Conservation (phyloP, 2,113 vertebrate genomes). For the Leucopsar rothschildi region DNA sequence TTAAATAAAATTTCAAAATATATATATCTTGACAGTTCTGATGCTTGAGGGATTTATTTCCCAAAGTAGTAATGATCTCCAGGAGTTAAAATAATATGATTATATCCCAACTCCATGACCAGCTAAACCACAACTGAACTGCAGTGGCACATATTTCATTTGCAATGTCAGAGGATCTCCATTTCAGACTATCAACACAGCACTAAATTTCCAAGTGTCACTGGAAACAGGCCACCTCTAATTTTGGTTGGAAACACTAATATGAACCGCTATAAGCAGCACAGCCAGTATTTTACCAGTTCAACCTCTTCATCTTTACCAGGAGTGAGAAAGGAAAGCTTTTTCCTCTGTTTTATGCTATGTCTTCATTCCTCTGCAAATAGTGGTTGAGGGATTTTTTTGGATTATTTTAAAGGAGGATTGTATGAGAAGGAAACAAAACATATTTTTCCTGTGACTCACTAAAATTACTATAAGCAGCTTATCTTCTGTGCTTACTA, state of each 20-base stretch:
- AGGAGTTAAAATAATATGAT: conserved; percentile 76
- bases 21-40: conserved; percentile 59
- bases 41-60: conserved; percentile 59
- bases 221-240: conserved; percentile 62
- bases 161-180: conserved; percentile 63
- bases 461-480: background rate
- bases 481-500: background rate
- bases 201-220: conserved; percentile 72
- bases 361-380: background rate
- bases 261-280: background rate
- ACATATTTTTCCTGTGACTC: background rate
- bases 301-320: conserved; percentile 42
- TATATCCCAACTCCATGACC: conserved; percentile 63
- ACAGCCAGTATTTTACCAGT: conserved; percentile 46
- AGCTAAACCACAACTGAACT: conserved; percentile 71
- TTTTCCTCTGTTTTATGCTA: background rate
- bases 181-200: conserved; percentile 66
- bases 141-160: conserved; percentile 63
- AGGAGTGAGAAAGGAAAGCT: conserved; percentile 2
- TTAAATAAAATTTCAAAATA: conserved; percentile 58
- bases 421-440: background rate
- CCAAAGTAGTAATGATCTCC: conserved; percentile 68
- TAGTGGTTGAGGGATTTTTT: background rate
- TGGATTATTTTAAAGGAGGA: background rate
- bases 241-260: conserved; percentile 49